These are phyloP conservation scores for Sabellastarte sp. DNA, from an alignment of 2,888 invertebrate species.

Conservation along the genomic window DNA sequence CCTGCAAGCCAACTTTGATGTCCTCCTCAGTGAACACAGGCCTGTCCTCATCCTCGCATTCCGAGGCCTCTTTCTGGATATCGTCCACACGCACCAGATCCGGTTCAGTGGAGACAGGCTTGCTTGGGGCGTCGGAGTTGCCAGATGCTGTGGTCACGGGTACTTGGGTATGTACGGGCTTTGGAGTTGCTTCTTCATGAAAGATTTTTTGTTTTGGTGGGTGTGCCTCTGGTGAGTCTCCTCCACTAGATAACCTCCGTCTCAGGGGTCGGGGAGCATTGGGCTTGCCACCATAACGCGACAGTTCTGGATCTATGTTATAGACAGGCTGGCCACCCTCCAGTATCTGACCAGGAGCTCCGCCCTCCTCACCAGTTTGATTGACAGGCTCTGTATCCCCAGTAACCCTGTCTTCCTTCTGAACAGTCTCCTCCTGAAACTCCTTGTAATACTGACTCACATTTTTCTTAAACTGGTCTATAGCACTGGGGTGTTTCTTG, in stretches of 20 bases:
- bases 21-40: too few species aligned
- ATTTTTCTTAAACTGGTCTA: constrained; percentile 50
- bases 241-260: constrained; percentile 50
- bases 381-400: neutral
- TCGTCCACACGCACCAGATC: neutral
- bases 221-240: constrained; percentile 13
- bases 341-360: constrained; percentile 72
- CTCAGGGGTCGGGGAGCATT: constrained; percentile 51
- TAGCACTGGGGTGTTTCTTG: constrained; percentile 39
- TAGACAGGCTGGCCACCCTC: constrained; percentile 64
- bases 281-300: constrained; percentile 2
- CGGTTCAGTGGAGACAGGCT: neutral
- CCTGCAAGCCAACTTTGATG: neutral
- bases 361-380: constrained; percentile 64
- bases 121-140: neutral
- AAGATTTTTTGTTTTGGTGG: neutral
- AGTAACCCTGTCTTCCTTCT: neutral
- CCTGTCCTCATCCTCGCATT: too few species aligned
- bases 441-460: constrained; percentile 39
- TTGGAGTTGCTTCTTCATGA: neutral
- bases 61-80: neutral
- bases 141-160: neutral
- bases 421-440: neutral
- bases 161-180: neutral
- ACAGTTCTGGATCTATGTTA: constrained; percentile 19